These are phyloP conservation scores for Myodes glareolus DNA, from an alignment of 2,113 vertebrate genomes.

Conservation along the genomic window DNA sequence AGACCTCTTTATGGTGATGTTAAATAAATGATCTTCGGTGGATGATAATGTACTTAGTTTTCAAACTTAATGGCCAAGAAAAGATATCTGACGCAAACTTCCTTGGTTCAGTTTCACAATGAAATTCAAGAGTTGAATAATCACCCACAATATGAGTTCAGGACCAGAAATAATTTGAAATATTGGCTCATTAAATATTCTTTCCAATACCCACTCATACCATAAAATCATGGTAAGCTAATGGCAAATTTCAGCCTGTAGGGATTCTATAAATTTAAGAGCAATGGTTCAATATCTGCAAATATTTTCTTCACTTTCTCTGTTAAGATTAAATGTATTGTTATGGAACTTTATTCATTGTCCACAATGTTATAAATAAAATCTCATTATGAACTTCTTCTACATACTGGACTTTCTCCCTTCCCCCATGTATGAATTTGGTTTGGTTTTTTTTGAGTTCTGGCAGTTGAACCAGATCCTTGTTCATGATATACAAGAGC, in stretches of 20 bases:
- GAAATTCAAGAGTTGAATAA: no score
- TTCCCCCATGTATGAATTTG: no score
- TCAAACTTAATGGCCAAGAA: background rate
- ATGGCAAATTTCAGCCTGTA: background rate
- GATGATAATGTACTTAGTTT: background rate
- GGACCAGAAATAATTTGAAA: background rate
- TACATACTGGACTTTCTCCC: background rate
- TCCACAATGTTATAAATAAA: constrained; percentile 19
- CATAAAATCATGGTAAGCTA: background rate
- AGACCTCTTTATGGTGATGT: background rate
- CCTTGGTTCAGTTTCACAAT: background rate
- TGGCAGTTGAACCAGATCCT: background rate
- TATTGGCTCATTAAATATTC: background rate
- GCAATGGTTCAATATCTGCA: background rate
- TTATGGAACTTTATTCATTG: background rate
- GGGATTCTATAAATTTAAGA: background rate
- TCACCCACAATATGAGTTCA: background rate
- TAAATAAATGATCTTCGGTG: constrained; percentile 42
- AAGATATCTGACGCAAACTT: background rate
- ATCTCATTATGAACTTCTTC: rapidly evolving
- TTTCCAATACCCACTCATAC: background rate
- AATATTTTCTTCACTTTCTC: background rate
- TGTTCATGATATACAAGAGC: background rate
- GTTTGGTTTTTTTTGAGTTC: no score
- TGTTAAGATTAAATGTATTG: background rate